Conservation (phyloP, 2,888 invertebrate genomes). For the Drosophila phalerata region DNA sequence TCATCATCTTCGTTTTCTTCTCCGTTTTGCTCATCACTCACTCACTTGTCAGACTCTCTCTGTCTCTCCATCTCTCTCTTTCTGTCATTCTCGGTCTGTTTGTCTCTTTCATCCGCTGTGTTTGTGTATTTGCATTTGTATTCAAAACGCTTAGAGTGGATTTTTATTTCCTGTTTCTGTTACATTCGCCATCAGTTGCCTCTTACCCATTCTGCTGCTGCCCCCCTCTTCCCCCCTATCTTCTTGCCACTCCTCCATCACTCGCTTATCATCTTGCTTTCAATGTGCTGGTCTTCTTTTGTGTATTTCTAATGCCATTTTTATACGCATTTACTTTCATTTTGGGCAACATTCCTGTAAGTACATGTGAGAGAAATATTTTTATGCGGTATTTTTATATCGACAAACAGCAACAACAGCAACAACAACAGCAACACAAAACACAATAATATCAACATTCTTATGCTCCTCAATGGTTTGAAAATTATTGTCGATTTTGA, state of each 20-base stretch:
- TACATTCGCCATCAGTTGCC: conserved; percentile 32
- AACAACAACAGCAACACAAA: conserved; percentile 7
- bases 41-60: conserved; percentile 60
- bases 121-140: conserved; percentile 75
- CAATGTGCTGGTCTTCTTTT: conserved; percentile 57
- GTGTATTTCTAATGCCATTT: conserved; percentile 80
- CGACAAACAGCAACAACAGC: conserved; percentile 41
- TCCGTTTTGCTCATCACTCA: conserved; percentile 60
- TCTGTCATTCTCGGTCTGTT: conserved; percentile 4
- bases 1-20: neutral
- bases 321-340: conserved; percentile 72
- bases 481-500: conserved; percentile 58
- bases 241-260: neutral
- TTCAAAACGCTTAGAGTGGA: conserved; percentile 79
- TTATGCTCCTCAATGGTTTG: conserved; percentile 53
- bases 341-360: conserved; percentile 61
- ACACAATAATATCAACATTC: conserved; percentile 51
- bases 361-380: conserved; percentile 68
- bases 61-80: conserved; percentile 6
- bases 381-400: conserved; percentile 67
- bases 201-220: neutral
- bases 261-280: conserved; percentile 46
- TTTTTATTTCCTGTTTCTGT: conserved; percentile 79
- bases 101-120: neutral
- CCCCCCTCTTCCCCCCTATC: neutral